Percentiles rank a stretch among this genome's conserved stretches.
Conservation (phyloP, 2,797 vertebrate species). For the Chelidonichthys spinosus region DNA sequence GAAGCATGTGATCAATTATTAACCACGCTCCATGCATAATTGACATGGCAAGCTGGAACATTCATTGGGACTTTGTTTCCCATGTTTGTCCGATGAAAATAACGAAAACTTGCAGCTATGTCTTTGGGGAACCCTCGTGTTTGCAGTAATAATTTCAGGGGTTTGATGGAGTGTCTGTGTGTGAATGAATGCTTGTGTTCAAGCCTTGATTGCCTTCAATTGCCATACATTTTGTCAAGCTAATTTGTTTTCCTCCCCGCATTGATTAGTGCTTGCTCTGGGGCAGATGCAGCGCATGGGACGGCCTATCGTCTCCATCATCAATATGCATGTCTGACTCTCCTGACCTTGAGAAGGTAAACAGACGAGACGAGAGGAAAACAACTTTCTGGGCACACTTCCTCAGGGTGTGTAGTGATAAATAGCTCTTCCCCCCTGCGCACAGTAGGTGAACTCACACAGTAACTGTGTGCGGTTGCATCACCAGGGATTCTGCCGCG, state of each 20-base stretch:
- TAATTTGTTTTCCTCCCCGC: constrained; percentile 54
- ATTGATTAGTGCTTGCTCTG: constrained; percentile 48
- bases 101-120: constrained; percentile 32
- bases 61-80: constrained; percentile 62
- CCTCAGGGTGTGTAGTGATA: constrained; percentile 37
- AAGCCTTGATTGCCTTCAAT: constrained; percentile 35
- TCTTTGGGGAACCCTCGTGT: constrained; percentile 23
- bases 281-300: constrained; percentile 28
- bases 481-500: constrained; percentile 59
- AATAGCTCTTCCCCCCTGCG: constrained; percentile 22
- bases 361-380: constrained; percentile 43
- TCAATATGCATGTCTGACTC: constrained; percentile 56
- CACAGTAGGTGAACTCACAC: constrained; percentile 40
- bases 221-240: constrained; percentile 38
- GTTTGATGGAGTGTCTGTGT: background rate
- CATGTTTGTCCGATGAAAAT: constrained; percentile 44
- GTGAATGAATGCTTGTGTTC: constrained; percentile 2
- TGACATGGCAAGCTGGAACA: constrained; percentile 61
- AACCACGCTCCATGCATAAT: constrained; percentile 66
- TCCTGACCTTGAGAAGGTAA: constrained; percentile 55
- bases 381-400: constrained; percentile 41
- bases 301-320: constrained; percentile 40
- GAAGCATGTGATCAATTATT: constrained; percentile 74
- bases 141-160: constrained; percentile 13
- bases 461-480: constrained; percentile 57